These are phyloP conservation scores for Carassius gibelio DNA, from an alignment of 2,113 vertebrate genomes.

Conservation along the genomic window DNA sequence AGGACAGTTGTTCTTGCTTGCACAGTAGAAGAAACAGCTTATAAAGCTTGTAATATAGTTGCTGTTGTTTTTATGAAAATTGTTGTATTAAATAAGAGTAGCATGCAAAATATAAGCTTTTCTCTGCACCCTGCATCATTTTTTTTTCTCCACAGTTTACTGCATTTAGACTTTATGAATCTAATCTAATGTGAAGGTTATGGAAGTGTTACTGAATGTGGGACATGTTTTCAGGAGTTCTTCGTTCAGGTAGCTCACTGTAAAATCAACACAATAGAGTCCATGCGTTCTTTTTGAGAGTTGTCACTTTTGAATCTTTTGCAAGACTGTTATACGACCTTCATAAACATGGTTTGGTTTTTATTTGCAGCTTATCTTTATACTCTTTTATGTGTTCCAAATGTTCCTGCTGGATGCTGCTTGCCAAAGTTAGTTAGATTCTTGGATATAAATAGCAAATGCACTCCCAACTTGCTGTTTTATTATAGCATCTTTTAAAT, in stretches of 20 bases:
- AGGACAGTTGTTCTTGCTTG: neutral
- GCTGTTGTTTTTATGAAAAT: neutral
- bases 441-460: neutral
- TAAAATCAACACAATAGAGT: neutral
- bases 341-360: neutral
- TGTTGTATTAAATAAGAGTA: neutral
- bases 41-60: neutral
- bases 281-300: neutral
- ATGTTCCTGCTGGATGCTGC: neutral
- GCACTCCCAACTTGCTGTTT: neutral
- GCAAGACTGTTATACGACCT: neutral
- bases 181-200: neutral
- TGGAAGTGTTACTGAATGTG: neutral
- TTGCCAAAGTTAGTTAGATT: neutral
- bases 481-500: neutral
- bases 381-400: neutral
- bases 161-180: neutral
- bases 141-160: too few relatives aligned
- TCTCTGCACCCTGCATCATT: neutral
- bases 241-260: neutral
- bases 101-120: neutral
- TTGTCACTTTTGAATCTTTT: conserved; percentile 5
- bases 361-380: conserved; percentile 1
- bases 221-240: neutral
- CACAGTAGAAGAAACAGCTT: neutral